These are phyloP conservation scores for Meteorus cinctellus DNA, from an alignment of 2,888 invertebrate species.

Conservation along the genomic window DNA sequence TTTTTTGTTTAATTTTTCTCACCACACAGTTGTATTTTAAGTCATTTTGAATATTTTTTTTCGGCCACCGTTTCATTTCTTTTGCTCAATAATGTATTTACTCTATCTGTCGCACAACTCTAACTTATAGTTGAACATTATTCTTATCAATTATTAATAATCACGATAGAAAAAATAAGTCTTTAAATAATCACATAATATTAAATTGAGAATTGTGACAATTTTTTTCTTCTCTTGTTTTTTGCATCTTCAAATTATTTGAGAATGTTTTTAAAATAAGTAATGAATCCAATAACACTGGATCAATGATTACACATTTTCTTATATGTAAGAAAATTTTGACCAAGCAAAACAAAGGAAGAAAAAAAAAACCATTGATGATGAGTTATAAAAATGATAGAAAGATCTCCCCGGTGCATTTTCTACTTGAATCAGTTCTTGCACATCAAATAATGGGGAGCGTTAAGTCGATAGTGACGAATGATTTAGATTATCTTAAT, in stretches of 20 bases:
- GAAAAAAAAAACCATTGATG: not conserved
- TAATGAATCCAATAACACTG: not conserved
- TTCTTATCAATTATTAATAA: conserved; percentile 62
- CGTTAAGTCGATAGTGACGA: not conserved
- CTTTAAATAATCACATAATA: conserved; percentile 73
- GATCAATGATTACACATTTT: not conserved
- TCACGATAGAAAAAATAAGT: conserved; percentile 72
- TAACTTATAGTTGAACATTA: conserved; percentile 47
- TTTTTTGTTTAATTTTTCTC: conserved; percentile 34
- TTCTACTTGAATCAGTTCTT: conserved; percentile 23
- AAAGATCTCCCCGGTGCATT: not conserved
- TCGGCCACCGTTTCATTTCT: conserved; percentile 44
- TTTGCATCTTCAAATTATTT: not conserved
- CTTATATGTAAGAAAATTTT: not conserved
- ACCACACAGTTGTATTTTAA: conserved; percentile 64
- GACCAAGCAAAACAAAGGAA: not conserved
- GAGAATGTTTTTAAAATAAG: not conserved
- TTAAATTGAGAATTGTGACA: conserved; percentile 62
- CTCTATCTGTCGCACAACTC: conserved; percentile 9
- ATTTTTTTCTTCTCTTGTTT: conserved; percentile 18
- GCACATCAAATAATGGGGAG: not conserved
- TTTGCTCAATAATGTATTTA: conserved; percentile 19
- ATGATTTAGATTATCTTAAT: conserved; percentile 3
- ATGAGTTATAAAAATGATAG: not conserved
- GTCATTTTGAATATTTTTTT: conserved; percentile 52